A percentile compares a stretch with the other conserved stretches of the same genome.
Evolutionary conservation across 2,888 invertebrate genomes (phyloP).

Genomic region (Aethes cnicana): DNA sequence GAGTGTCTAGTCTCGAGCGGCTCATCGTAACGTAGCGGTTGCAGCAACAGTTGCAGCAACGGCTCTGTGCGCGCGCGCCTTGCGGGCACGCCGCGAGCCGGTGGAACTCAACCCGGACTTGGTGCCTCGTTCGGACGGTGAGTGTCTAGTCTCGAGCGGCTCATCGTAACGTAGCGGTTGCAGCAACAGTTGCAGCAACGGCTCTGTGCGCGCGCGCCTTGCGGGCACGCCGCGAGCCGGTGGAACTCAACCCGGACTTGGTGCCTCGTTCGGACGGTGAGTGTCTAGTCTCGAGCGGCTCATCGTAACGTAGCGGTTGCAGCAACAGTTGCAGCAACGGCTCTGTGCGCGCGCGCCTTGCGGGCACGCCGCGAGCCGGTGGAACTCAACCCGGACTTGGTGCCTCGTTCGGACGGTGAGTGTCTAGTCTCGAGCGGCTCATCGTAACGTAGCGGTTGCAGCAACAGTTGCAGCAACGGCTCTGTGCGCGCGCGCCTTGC

Average conservation of each 20-base stretch:
- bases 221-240: slow-evolving; percentile 34
- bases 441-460: background rate
- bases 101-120: slow-evolving; percentile 50
- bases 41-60: slow-evolving; percentile 36
- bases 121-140: slow-evolving; percentile 55
- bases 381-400: slow-evolving; percentile 52
- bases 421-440: no score
- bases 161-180: slow-evolving; percentile 33
- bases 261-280: slow-evolving; percentile 55
- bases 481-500: no score
- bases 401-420: slow-evolving; percentile 54
- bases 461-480: no score
- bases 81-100: slow-evolving; percentile 36
- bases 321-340: slow-evolving; percentile 36
- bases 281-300: no score
- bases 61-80: slow-evolving; percentile 39
- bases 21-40: slow-evolving; percentile 32
- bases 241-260: slow-evolving; percentile 50
- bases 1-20: no score
- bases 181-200: slow-evolving; percentile 36
- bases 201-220: slow-evolving; percentile 40
- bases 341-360: slow-evolving; percentile 40
- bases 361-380: slow-evolving; percentile 35
- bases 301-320: slow-evolving; percentile 33
- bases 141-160: no score